phyloP scores from a whole-genome alignment of 1,140 invertebrate genomes.

The Alviniconcha marisindica region DNA sequence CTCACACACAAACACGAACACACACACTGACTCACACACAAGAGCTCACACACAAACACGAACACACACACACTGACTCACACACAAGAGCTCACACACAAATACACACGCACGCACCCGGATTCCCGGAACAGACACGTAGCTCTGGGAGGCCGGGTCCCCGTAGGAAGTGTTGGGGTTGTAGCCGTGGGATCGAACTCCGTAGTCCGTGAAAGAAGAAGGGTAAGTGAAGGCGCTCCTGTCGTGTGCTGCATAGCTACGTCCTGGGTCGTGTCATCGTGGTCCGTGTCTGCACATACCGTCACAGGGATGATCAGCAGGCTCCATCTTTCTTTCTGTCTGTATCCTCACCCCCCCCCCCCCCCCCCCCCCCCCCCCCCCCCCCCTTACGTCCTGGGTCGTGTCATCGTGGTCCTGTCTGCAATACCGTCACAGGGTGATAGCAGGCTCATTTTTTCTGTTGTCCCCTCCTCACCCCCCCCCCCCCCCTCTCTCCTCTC shows the following conservation, averaged over 20 bases:
- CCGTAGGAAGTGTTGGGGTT: neutral
- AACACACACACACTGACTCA: too few relatives aligned
- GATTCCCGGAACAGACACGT: neutral
- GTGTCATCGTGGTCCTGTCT: too few relatives aligned
- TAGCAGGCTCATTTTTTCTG: too few relatives aligned
- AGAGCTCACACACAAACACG: neutral
- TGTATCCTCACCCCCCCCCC: neutral
- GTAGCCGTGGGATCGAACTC: neutral
- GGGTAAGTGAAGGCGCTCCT: slow-evolving; percentile 9
- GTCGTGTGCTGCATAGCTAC: neutral
- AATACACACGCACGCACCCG: neutral
- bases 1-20: neutral
- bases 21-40: neutral
- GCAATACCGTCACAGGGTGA: too few relatives aligned
- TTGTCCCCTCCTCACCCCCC: too few relatives aligned
- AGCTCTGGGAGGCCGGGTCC: slow-evolving; percentile 19
- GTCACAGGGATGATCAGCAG: neutral
- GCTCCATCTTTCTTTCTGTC: neutral
- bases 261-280: neutral
- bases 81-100: too few relatives aligned
- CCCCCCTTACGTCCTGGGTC: too few relatives aligned
- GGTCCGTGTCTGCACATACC: neutral
- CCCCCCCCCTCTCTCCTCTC: too few relatives aligned
- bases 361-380: too few relatives aligned
- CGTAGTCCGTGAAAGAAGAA: neutral